phyloP scores from a whole-genome alignment of 2,888 invertebrate species.

The Heteromurus nitidus region DNA sequence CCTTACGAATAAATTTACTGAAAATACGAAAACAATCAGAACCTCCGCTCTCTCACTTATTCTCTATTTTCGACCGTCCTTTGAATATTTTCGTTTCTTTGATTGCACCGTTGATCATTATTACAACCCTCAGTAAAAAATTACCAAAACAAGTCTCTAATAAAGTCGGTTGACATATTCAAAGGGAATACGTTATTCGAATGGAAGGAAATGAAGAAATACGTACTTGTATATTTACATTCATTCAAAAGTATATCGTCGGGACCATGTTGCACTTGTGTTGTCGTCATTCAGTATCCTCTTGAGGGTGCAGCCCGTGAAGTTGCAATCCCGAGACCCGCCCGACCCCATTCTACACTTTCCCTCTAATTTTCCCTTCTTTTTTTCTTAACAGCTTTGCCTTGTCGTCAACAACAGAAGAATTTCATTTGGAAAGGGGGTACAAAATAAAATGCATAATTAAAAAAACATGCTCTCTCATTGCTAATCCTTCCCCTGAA shows the following conservation, averaged over 20 bases:
- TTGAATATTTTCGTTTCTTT: constrained; percentile 11
- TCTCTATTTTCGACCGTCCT: too few relatives aligned
- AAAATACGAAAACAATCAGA: too few relatives aligned
- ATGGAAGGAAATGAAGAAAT: too few relatives aligned
- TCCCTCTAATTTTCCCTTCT: neutral
- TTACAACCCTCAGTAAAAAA: constrained; percentile 13
- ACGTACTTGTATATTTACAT: too few relatives aligned
- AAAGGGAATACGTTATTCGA: too few relatives aligned
- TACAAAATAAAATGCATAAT: constrained; percentile 60
- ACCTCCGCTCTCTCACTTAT: too few relatives aligned
- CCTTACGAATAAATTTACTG: too few relatives aligned
- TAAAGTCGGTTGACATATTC: too few relatives aligned
- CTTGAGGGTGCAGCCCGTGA: too few relatives aligned
- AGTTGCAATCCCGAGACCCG: too few relatives aligned
- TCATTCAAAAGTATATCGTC: too few relatives aligned
- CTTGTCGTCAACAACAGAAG: constrained; percentile 41
- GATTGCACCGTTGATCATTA: constrained; percentile 22
- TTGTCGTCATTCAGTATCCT: constrained; percentile 26
- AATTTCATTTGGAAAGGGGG: constrained; percentile 49
- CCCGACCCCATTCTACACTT: neutral
- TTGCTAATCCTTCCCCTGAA: constrained; percentile 57
- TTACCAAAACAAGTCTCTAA: constrained; percentile 26
- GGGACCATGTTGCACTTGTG: too few relatives aligned
- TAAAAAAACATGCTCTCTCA: constrained; percentile 61
- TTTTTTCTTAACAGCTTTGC: neutral